Conservation (phyloP, 2,113 vertebrate species). For the Phylloscopus trochiloides region DNA sequence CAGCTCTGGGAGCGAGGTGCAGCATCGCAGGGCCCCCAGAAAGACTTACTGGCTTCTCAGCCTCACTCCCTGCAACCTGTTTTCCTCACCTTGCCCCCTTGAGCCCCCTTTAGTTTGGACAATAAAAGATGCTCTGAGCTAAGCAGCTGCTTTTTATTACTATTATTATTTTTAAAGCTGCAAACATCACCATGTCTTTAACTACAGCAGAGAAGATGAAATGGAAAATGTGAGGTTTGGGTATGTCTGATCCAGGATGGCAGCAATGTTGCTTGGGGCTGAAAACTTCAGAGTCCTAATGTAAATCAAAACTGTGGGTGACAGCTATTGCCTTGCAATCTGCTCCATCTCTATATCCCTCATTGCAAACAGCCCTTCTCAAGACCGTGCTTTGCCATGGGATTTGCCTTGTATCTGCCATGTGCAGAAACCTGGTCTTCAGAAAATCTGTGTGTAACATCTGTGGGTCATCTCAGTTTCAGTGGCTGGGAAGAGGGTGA, state of each 20-base stretch:
- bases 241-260: not conserved
- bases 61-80: not conserved
- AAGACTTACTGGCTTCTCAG: not conserved
- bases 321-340: not conserved
- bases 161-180: not conserved
- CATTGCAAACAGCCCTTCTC: not conserved
- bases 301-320: not conserved
- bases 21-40: accelerated
- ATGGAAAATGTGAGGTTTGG: not conserved
- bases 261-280: not conserved
- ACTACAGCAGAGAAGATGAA: not conserved
- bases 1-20: not conserved
- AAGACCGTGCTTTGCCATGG: not conserved
- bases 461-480: not conserved
- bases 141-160: not conserved
- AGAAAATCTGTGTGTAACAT: not conserved
- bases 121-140: not conserved
- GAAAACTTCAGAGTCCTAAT: not conserved
- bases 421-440: not conserved
- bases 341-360: not conserved
- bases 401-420: not conserved
- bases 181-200: not conserved
- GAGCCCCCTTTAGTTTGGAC: not conserved
- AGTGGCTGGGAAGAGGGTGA: not conserved
- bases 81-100: not conserved